Evolutionary conservation across 2,888 invertebrate species (phyloP).

Genomic region (Eulithis prunata): DNA sequence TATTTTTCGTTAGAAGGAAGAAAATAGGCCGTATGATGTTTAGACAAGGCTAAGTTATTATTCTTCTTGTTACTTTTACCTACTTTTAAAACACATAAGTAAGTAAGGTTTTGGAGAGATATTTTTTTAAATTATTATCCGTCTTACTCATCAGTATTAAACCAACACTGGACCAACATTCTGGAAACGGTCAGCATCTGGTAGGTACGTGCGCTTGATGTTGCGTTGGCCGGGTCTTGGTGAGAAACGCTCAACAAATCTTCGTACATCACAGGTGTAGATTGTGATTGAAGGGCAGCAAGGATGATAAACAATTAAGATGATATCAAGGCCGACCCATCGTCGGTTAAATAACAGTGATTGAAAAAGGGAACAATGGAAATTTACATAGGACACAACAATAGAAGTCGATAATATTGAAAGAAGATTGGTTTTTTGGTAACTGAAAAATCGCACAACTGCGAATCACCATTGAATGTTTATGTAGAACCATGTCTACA

Average conservation of each 20-base stretch:
- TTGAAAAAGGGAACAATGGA: conserved; percentile 46
- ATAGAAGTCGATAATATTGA: conserved; percentile 37
- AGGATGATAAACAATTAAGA: conserved; percentile 34
- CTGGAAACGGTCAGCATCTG: no score
- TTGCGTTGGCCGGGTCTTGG: no score
- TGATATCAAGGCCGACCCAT: conserved; percentile 33
- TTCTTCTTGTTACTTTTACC: background rate
- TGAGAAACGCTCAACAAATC: no score
- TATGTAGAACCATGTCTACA: no score
- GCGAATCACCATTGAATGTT: no score
- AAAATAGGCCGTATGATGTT: conserved; percentile 41
- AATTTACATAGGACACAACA: conserved; percentile 45
- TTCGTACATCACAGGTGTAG: no score
- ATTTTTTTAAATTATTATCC: no score
- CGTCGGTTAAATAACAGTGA: conserved; percentile 40
- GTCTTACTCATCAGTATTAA: no score
- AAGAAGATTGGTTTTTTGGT: background rate
- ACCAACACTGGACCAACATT: no score
- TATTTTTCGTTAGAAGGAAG: conserved; percentile 42
- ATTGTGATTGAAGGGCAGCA: no score
- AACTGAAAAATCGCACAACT: background rate
- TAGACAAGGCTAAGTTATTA: conserved; percentile 35
- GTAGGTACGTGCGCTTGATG: no score
- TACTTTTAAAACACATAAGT: no score
- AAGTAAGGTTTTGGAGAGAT: conserved; percentile 16